Base-by-base conservation (phyloP, 2,888 invertebrate genomes). In the Euproctis similis region DNA sequence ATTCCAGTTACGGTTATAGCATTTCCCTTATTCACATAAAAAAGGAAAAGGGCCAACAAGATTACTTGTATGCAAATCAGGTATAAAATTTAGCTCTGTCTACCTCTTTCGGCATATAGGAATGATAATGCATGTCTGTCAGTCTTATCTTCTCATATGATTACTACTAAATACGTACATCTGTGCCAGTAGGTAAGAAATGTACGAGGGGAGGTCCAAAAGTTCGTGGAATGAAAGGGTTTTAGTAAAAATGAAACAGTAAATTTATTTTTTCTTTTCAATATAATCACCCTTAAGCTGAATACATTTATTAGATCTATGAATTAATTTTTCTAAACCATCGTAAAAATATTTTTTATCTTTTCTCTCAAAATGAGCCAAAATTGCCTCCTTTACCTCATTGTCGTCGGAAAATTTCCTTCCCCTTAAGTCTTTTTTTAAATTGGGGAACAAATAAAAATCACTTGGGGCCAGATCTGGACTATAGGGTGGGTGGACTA, bases 401-500 rank as follows among this genome's bases (percentile, higher is more conserved):
- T 10, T 21, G 21, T 21, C 10, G 9, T 21, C 21, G 21, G 21
- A 21, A 21, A 21, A 21, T 10, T 21, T 21, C 10, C 10, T 21
- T 21, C 10, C 21, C 9, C 4, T 21, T 21, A 21, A 10, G 10
- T 10, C 21, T 21, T 10, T 21, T 10, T 21, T 21, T 10, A 21
- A 21, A 20, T 20, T 20, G 9, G 20, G 20, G 10, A 20, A 20
- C 20, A 20, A 20, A 20, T 20, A 10, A 21, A 21, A 21, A 21
- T 21, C 10, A 21, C 21, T 21, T 19, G 21, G 21, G 20, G 20
- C 20, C 16, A 19, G 20, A 5, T 28, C 11, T 27, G 22, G 26
- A 30, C 32, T 32, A 8, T 20, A 32, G 29, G 30, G 27, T 30
- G 27, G 36, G 20, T 34, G 34, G 18, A 25, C 26, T 12, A 34